Evolutionary conservation across 1,140 invertebrate species (phyloP).

Genomic region (Leptoteleia sp.): DNA sequence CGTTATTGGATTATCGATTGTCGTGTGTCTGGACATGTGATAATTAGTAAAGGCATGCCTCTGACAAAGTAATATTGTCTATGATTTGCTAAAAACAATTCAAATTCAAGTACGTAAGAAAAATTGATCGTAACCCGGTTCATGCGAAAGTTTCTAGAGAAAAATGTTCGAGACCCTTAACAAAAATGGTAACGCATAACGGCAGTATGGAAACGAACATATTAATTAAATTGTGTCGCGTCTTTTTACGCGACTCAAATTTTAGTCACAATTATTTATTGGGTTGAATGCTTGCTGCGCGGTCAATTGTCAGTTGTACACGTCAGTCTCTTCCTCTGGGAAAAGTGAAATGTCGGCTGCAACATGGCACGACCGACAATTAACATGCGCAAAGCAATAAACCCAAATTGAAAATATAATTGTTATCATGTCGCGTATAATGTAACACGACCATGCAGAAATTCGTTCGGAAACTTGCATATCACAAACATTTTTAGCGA

Average conservation of each 20-base stretch:
- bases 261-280: conserved; percentile 31
- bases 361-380: conserved; percentile 45
- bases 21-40: conserved; percentile 33
- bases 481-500: conserved; percentile 16
- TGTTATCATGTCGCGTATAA: conserved; percentile 53
- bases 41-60: conserved; percentile 68
- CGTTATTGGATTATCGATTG: not conserved
- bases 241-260: conserved; percentile 9
- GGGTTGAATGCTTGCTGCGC: conserved; percentile 18
- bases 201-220: conserved; percentile 5
- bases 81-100: conserved; percentile 62
- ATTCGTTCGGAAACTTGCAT: conserved; percentile 19
- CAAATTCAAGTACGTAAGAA: conserved; percentile 28
- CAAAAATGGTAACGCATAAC: conserved; percentile 9
- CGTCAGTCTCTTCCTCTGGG: conserved; percentile 21
- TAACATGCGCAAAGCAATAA: conserved; percentile 50
- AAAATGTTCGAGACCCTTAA: not conserved
- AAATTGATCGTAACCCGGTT: conserved; percentile 21
- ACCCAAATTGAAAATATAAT: conserved; percentile 51
- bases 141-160: conserved; percentile 33
- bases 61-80: conserved; percentile 46
- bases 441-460: conserved; percentile 51
- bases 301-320: conserved; percentile 47
- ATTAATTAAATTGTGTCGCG: conserved; percentile 16
- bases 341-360: conserved; percentile 15